phyloP scores from a whole-genome alignment of 2,797 vertebrate species.

The Ambastaia sidthimunki region DNA sequence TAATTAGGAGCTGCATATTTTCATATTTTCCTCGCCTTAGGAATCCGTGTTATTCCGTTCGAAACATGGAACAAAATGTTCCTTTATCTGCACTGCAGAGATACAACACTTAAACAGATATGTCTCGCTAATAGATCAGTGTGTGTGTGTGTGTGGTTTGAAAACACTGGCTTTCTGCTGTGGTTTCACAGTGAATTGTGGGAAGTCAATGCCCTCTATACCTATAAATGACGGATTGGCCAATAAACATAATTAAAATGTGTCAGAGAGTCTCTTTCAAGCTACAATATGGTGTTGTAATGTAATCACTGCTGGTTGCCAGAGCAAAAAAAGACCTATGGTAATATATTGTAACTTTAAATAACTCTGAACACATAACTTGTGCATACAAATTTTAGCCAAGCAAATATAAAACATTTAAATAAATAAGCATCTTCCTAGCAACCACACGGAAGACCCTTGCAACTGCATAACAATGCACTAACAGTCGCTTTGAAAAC shows the following conservation, averaged over 20 bases:
- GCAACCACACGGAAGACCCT: background rate
- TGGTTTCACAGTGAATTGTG: background rate
- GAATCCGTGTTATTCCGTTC: conserved; percentile 66
- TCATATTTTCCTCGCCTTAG: conserved; percentile 53
- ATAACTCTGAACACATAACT: no score
- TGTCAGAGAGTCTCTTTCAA: background rate
- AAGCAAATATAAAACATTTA: background rate
- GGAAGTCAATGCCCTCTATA: background rate
- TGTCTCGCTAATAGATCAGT: conserved; percentile 41
- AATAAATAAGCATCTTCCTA: background rate
- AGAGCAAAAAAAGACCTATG: no score
- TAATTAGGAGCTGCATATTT: conserved; percentile 67
- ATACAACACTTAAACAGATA: conserved; percentile 66
- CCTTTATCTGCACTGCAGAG: conserved; percentile 58
- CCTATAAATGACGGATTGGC: background rate
- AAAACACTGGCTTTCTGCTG: background rate
- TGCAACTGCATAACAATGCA: background rate
- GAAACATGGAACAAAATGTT: conserved; percentile 57
- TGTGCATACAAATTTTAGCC: no score
- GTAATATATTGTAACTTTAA: no score
- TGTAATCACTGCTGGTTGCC: background rate
- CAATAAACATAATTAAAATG: background rate
- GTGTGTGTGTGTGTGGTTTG: background rate
- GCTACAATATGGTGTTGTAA: background rate
- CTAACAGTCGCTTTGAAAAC: background rate